Evolutionary conservation across 2,797 vertebrate species (phyloP).

Genomic region (Spheniscus humboldti): DNA sequence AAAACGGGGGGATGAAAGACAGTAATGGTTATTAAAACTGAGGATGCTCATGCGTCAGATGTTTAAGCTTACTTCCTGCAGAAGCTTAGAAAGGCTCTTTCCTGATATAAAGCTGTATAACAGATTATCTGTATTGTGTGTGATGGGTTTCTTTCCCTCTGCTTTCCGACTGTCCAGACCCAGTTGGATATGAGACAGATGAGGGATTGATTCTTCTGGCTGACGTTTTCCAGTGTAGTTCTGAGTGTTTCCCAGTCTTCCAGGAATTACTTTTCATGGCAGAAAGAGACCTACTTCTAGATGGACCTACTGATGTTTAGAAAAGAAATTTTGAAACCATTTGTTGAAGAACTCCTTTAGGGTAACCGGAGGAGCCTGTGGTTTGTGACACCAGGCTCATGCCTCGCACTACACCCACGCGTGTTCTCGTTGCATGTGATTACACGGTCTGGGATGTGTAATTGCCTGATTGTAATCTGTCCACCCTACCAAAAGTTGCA

Average conservation of each 20-base stretch:
- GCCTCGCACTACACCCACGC: background rate
- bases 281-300: background rate
- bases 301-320: background rate
- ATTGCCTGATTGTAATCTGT: background rate
- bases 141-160: background rate
- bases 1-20: background rate
- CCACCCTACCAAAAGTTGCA: background rate
- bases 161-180: background rate
- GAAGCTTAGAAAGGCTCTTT: background rate
- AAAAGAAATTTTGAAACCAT: background rate
- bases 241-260: background rate
- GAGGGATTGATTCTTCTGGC: background rate
- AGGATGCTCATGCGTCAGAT: background rate
- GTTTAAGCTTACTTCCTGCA: background rate
- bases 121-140: background rate
- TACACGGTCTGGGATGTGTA: background rate
- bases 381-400: slow-evolving; percentile 1
- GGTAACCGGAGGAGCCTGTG: background rate
- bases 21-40: slow-evolving; percentile 24
- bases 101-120: background rate
- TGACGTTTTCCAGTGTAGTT: background rate
- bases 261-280: background rate
- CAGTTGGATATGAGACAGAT: background rate
- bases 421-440: slow-evolving; percentile 22
- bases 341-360: background rate